phyloP scores from a whole-genome alignment of 2,113 vertebrate species.

The Myrmecobius fasciatus region DNA sequence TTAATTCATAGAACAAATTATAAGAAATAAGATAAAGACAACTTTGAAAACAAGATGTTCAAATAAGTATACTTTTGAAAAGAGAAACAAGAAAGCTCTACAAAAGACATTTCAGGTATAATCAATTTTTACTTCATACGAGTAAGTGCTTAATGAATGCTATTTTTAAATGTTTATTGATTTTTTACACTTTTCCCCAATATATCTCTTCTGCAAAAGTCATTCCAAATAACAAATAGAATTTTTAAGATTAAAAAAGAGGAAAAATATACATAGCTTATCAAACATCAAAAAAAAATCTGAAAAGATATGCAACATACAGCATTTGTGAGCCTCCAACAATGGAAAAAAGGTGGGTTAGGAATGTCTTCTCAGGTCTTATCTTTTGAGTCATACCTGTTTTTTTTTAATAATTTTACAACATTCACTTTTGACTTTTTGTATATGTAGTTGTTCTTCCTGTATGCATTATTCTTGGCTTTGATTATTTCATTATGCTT shows the following conservation, averaged over 20 bases:
- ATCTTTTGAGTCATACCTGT: not conserved
- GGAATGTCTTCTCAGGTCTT: not conserved
- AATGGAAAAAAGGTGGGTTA: not conserved
- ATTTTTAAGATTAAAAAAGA: not conserved
- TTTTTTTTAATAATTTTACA: not conserved
- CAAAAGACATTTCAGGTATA: not conserved
- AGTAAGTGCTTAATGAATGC: too few species aligned
- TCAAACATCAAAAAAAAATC: not conserved
- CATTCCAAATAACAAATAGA: too few species aligned
- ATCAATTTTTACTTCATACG: too few species aligned
- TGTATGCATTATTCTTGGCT: not conserved
- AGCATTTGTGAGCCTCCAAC: not conserved
- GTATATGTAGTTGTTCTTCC: not conserved
- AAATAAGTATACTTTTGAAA: not conserved
- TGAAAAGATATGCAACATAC: not conserved
- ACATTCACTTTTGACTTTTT: not conserved
- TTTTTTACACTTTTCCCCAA: too few species aligned
- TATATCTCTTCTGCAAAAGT: too few species aligned
- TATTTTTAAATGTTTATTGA: too few species aligned
- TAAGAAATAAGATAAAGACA: not conserved
- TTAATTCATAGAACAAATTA: not conserved
- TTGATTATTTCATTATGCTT: not conserved
- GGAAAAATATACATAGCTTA: not conserved
- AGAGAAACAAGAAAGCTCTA: not conserved
- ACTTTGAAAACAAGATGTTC: not conserved